Evolutionary conservation across 2,797 vertebrate species (phyloP), one percentile per base, ranked within the genome.

Genomic region (Sphenodon punctatus): DNA sequence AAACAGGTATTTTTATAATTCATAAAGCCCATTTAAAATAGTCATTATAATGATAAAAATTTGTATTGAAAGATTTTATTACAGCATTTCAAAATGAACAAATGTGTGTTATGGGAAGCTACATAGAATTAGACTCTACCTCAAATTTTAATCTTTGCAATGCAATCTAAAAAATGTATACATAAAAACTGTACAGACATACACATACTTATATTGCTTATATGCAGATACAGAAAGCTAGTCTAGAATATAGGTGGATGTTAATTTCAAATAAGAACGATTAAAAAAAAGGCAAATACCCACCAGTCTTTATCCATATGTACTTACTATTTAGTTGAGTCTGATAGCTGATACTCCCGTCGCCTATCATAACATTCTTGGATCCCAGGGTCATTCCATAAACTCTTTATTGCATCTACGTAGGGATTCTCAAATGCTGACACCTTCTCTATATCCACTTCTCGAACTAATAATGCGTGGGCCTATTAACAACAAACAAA

Each of bases 271-370:
- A 17, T 11, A 65, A 83, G 39, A 78, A 73, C 68, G 38, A 45
- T 36, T 4, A 63, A 42, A 48, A 72, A 16, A 66, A 3, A 64
- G 6, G 58, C 8, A 63, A 76, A 56, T 46, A 51, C 6, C 14
- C 2, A 67, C 3, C 53, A 71, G 15, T 69, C 48, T 30, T 42
- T 30, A 6, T 7, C 36, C 53, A 34, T 11, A 46, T 81, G 70
- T 95, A 96, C 98, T 98, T 94, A 99, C 98, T 99, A 99, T 96
- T 99, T 99, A 79, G 98, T 98, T 67, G 98, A 99, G 94, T 99
- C 98, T 11, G 98, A 99, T 75, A 99, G 96, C 25, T 99, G 98
- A 95, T 99, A 99, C 76, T 99, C 98, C 93, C 98, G 96, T 95
- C 98, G 95, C 87, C 98, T 96, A n/a, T 98, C 98, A 2, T 99